These are phyloP conservation scores for Archivesica marissinica DNA, from an alignment of 1,140 invertebrate species.

Conservation along the genomic window DNA sequence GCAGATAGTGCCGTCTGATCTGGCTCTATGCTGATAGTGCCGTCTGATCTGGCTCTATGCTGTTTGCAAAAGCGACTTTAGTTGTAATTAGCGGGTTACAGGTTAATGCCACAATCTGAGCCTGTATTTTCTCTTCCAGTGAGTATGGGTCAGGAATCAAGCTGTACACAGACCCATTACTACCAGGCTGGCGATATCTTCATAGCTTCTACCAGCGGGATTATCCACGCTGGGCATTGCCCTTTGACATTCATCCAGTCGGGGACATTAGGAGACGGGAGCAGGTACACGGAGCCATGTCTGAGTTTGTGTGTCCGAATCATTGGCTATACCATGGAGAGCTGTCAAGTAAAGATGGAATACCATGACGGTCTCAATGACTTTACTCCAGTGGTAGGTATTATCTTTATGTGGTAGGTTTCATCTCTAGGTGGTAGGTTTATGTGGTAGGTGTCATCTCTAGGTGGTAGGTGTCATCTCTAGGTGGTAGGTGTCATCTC, in stretches of 20 bases:
- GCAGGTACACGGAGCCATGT: conserved; percentile 7
- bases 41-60: no score
- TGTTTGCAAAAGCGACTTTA: no score
- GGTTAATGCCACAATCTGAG: no score
- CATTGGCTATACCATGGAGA: conserved; percentile 62
- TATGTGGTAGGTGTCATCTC: no score
- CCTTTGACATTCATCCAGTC: conserved; percentile 55
- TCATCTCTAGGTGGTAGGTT: no score
- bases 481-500: no score
- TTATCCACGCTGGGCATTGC: conserved; percentile 11
- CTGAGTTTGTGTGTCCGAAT: conserved; percentile 53
- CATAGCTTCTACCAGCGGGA: conserved; percentile 2
- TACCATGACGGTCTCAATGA: conserved; percentile 71
- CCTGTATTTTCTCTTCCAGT: conserved; percentile 46
- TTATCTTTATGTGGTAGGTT: no score
- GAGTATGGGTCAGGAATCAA: conserved; percentile 21
- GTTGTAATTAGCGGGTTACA: no score
- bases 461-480: no score
- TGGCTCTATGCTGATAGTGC: no score
- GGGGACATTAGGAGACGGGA: neutral
- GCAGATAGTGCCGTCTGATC: no score
- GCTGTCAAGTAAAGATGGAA: conserved; percentile 66
- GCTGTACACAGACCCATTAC: conserved; percentile 50
- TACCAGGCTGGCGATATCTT: conserved; percentile 47
- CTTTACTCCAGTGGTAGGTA: conserved; percentile 62